These are phyloP conservation scores for Raja brachyura DNA, from an alignment of 2,113 vertebrate genomes.

Conservation along the genomic window DNA sequence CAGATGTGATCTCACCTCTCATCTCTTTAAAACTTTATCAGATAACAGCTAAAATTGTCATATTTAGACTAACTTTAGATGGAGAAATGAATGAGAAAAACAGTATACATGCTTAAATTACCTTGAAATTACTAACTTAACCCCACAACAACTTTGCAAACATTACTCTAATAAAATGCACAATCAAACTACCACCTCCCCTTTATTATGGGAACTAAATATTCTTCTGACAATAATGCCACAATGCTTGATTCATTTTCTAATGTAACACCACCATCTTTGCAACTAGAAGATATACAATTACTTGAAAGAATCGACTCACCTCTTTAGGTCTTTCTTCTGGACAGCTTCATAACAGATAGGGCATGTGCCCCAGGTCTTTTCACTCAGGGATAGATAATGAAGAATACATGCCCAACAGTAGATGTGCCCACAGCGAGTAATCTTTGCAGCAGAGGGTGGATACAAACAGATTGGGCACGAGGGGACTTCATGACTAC, in stretches of 20 bases:
- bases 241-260: background rate
- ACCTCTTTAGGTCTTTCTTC: slow-evolving; percentile 91
- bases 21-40: background rate
- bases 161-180: background rate
- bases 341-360: slow-evolving; percentile 92
- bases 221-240: background rate
- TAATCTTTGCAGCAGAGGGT: slow-evolving; percentile 89
- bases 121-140: background rate
- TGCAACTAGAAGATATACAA: background rate
- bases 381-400: slow-evolving; percentile 88
- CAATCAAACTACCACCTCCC: background rate
- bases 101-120: no score
- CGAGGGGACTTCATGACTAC: slow-evolving; percentile 95
- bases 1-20: no score
- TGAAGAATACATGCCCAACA: slow-evolving; percentile 98
- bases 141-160: background rate
- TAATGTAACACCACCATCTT: background rate
- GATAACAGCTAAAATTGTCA: background rate
- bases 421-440: slow-evolving; percentile 93
- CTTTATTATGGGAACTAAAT: background rate
- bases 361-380: slow-evolving; percentile 92
- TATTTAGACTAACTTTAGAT: no score
- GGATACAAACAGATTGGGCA: slow-evolving; percentile 97
- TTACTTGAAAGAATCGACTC: background rate
- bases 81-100: background rate